Base-by-base conservation (phyloP, 2,113 vertebrate genomes). In the Proteles cristata region DNA sequence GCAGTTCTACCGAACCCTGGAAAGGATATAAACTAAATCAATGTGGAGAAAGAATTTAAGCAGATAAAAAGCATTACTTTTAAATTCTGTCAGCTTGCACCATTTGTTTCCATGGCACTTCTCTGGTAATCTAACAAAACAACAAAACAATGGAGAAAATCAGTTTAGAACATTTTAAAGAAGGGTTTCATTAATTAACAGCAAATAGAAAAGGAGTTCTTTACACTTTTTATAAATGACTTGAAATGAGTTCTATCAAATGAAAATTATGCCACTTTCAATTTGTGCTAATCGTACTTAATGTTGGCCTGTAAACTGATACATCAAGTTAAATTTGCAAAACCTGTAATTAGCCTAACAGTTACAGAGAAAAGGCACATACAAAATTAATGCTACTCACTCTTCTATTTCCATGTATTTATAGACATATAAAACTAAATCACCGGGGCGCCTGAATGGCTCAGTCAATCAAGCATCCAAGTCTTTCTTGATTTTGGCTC, bases 371-470 rank as follows among this genome's bases (percentile, higher is more conserved):
- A 71, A 93, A 71, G 48, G 39, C 11, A 95, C 17, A 53, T 35
- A 90, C 21, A 23, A 61, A 65, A 48, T 45, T 89, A 80, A 88
- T 66, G 39, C 7, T 93, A 45, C 65, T 91, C 33, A 61, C n/a
- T 31, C 79, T 16, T 86, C 33, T 19, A 81, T 71, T 85, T 82
- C 61, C 83, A 90, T 87, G 31, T 80, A 61, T 86, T 95, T 61
- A 96, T 21, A 71, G 68, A 5, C 48, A 84, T 35, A 63, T 93
- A 97, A 90, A 97, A 97, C 71, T 63, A 96, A 93, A 69, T 79
- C 11, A 91, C 7, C 28, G 0, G 23, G 61, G 10, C 1, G 23
- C 21, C 35, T 73, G 11, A 23, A 39, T 43, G 21, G 71, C 71
- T 74, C 21, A 39, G 21, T 26, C 25, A 61, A 39, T 43, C 43